A percentile compares a stretch with the other conserved stretches of the same genome.
phyloP scores from a whole-genome alignment of 2,888 invertebrate genomes.

The Metalampra italica region DNA sequence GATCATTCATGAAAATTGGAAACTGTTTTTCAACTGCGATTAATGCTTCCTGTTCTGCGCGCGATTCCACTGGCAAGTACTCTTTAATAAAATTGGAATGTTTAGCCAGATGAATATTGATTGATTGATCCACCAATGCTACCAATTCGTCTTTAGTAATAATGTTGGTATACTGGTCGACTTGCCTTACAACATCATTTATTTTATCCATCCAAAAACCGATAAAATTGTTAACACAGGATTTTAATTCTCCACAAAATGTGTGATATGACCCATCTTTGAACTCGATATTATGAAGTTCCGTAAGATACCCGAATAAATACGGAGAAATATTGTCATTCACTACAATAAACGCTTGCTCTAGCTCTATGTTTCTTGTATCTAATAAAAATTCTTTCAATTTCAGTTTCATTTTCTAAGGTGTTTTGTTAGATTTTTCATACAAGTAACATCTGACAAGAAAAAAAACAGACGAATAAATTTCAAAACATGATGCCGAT shows the following conservation, averaged over 20 bases:
- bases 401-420: conserved; percentile 6
- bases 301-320: conserved; percentile 32
- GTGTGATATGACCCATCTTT: conserved; percentile 35
- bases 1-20: conserved; percentile 21
- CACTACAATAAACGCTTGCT: conserved; percentile 33
- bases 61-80: conserved; percentile 33
- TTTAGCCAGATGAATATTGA: conserved; percentile 27
- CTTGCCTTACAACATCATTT: conserved; percentile 34
- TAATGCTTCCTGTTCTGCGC: conserved; percentile 30
- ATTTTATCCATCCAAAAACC: conserved; percentile 35
- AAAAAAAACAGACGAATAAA: too few relatives aligned
- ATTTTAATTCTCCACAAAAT: conserved; percentile 50
- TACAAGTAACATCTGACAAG: too few relatives aligned
- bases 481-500: not conserved
- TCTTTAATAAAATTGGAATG: conserved; percentile 35
- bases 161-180: conserved; percentile 28
- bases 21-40: conserved; percentile 32
- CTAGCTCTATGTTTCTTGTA: conserved; percentile 31
- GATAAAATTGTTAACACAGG: conserved; percentile 37
- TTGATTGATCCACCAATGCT: conserved; percentile 33
- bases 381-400: conserved; percentile 42
- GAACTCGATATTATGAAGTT: conserved; percentile 30
- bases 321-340: conserved; percentile 33
- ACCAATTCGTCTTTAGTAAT: conserved; percentile 30
- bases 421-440: too few relatives aligned